Evolutionary conservation across 2,888 invertebrate species (phyloP).

Genomic region (Tenthredo distinguenda): DNA sequence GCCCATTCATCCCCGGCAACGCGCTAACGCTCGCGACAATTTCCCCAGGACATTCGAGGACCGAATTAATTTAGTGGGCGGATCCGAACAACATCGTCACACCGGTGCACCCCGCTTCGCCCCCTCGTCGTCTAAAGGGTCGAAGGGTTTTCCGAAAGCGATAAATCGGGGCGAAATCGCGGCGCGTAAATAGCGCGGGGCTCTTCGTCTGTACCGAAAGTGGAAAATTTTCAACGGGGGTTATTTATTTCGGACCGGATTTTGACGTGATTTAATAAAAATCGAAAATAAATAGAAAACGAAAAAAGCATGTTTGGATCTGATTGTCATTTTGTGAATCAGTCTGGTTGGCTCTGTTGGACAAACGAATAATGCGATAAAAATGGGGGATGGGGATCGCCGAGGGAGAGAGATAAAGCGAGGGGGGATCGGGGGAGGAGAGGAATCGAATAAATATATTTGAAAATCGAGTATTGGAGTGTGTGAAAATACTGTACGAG

Average conservation of each 20-base stretch:
- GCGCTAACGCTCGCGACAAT: slow-evolving; percentile 39
- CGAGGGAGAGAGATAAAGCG: neutral
- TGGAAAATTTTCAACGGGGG: neutral
- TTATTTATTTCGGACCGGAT: neutral
- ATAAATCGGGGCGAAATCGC: neutral
- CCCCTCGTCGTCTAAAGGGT: neutral
- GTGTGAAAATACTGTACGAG: slow-evolving; percentile 26
- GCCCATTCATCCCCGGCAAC: slow-evolving; percentile 35
- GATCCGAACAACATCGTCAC: slow-evolving; percentile 23
- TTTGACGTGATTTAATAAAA: neutral
- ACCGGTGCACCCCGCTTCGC: neutral
- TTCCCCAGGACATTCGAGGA: slow-evolving; percentile 18
- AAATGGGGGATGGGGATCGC: neutral
- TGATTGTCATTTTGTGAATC: slow-evolving; percentile 5
- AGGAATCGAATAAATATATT: slow-evolving; percentile 33
- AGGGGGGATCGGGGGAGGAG: neutral
- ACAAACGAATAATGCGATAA: slow-evolving; percentile 28
- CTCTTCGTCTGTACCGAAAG: neutral
- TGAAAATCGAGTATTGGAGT: slow-evolving; percentile 28
- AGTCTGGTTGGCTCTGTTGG: slow-evolving; percentile 1
- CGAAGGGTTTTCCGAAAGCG: neutral
- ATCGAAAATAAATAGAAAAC: neutral
- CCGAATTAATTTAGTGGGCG: slow-evolving; percentile 24
- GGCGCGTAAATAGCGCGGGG: neutral
- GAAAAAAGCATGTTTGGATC: neutral